phyloP scores from a whole-genome alignment of 2,113 vertebrate species.

The Bungarus multicinctus region DNA sequence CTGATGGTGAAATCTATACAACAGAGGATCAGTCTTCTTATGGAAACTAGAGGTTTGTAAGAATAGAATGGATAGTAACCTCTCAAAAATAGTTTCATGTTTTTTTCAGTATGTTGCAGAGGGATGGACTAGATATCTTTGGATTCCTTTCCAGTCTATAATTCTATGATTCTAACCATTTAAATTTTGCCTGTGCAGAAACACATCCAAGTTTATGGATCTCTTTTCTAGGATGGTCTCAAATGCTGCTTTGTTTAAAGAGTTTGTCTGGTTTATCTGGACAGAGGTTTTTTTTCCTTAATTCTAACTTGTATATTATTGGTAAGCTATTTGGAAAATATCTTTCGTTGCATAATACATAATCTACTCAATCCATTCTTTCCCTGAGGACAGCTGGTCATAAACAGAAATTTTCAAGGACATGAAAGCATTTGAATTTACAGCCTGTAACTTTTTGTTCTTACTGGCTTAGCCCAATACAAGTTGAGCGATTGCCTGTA shows the following conservation, averaged over 20 bases:
- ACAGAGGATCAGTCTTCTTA: not conserved
- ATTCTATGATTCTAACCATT: not conserved
- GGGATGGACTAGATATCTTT: not conserved
- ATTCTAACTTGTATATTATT: slow-evolving; percentile 3
- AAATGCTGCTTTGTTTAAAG: not conserved
- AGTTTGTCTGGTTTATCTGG: not conserved
- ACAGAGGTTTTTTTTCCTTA: not conserved
- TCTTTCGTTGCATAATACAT: slow-evolving; percentile 8
- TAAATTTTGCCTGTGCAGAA: not conserved
- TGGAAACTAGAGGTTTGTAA: not conserved
- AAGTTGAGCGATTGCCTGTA: not conserved
- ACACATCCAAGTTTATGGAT: not conserved
- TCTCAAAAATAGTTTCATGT: not conserved
- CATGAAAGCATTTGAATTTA: not conserved
- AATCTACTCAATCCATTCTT: slow-evolving; percentile 8
- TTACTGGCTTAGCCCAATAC: not conserved
- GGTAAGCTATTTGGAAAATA: not conserved
- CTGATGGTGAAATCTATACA: not conserved
- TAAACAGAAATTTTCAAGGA: slow-evolving; percentile 1
- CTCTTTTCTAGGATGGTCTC: not conserved
- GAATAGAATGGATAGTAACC: not conserved
- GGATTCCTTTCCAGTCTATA: not conserved
- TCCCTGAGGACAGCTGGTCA: slow-evolving; percentile 12
- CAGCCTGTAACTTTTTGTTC: not conserved
- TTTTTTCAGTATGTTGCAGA: not conserved